Conservation (phyloP, 2,113 vertebrate species). For the Ceratotherium simum region DNA sequence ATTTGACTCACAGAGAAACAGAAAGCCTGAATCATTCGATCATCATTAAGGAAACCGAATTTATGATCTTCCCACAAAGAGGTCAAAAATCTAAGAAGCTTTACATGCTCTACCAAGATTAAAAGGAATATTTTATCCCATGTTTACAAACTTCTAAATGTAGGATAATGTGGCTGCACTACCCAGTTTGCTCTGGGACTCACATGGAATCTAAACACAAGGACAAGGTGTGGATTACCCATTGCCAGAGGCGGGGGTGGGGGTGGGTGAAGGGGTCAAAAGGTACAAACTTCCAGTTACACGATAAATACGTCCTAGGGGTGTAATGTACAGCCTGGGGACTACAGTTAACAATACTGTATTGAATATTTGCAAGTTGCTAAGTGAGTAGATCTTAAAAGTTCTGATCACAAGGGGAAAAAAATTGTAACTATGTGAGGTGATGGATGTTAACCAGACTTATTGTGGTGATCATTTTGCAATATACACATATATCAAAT, state of each 20-base stretch:
- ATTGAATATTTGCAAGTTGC: no score
- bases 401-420: no score
- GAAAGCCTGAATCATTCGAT: neutral
- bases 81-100: neutral
- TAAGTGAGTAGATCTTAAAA: neutral
- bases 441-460: fast-evolving
- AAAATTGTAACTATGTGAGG: neutral
- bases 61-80: neutral
- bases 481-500: fast-evolving
- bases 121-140: neutral
- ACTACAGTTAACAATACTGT: no score
- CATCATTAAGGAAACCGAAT: no score
- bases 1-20: neutral
- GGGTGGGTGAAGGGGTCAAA: no score
- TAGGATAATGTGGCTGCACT: neutral
- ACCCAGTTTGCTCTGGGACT: neutral
- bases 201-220: neutral
- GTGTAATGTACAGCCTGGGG: no score
- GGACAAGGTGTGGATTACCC: neutral
- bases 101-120: neutral
- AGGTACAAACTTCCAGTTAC: no score
- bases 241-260: no score
- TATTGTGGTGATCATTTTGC: neutral
- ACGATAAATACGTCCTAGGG: neutral
- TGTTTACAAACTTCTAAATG: neutral